Percentiles rank a stretch among this genome's conserved stretches.
Evolutionary conservation across 1,140 invertebrate genomes (phyloP).

Genomic region (Dufourea novaeangliae): DNA sequence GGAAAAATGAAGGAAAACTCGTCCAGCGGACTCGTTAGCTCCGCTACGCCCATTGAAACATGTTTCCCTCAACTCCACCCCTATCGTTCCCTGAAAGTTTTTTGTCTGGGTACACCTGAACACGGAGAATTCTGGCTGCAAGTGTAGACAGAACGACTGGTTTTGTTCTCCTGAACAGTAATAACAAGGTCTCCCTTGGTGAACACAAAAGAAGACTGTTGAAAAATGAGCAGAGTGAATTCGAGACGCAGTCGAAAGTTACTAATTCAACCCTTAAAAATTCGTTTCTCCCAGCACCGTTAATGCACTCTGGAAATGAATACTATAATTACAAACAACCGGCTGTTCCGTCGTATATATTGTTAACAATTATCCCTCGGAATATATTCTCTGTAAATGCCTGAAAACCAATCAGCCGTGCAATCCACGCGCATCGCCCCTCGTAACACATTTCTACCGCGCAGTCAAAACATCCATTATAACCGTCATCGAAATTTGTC

Average conservation of each 20-base stretch:
- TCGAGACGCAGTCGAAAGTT: too few species aligned
- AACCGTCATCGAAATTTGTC: slow-evolving; percentile 1
- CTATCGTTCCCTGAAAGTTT: not conserved
- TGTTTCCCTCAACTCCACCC: not conserved
- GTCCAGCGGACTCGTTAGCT: slow-evolving; percentile 16
- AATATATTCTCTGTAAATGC: not conserved
- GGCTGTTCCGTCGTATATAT: not conserved
- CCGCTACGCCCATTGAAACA: not conserved
- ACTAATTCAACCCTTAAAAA: too few species aligned
- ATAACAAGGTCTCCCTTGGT: too few species aligned
- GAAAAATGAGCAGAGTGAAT: too few species aligned
- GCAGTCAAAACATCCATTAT: not conserved
- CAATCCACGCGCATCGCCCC: slow-evolving; percentile 1
- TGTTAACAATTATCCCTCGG: not conserved
- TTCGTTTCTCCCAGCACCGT: too few species aligned
- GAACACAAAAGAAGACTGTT: too few species aligned
- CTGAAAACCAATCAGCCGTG: not conserved
- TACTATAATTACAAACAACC: too few species aligned
- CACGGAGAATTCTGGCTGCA: too few species aligned
- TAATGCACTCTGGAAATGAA: too few species aligned
- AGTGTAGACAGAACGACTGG: too few species aligned
- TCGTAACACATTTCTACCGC: not conserved
- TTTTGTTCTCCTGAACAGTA: too few species aligned
- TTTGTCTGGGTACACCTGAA: too few species aligned
- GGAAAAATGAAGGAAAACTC: slow-evolving; percentile 3